Conservation (phyloP, 2,797 vertebrate species). For the Pseudochirops corinnae region DNA sequence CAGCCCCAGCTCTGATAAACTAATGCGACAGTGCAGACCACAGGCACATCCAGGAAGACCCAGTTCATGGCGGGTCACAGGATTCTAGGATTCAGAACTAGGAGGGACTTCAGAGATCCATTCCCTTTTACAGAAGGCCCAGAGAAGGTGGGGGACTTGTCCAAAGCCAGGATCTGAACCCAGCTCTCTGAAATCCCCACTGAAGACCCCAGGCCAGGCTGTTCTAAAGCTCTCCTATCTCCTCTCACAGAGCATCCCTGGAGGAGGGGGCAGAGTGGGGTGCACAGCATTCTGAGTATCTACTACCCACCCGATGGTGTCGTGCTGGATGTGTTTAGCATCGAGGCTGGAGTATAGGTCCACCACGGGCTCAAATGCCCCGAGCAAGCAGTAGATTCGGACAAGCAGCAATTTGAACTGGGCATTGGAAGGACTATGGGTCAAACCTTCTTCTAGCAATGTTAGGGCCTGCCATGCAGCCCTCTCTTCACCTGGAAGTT, state of each 20-base stretch:
- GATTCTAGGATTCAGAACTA: neutral
- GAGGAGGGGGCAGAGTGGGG: neutral
- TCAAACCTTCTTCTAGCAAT: slow-evolving; percentile 93
- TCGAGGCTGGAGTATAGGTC: slow-evolving; percentile 98
- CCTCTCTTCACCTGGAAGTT: slow-evolving; percentile 89
- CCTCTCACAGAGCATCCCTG: neutral
- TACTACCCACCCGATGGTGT: slow-evolving; percentile 96
- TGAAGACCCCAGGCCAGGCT: neutral
- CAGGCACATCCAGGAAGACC: neutral
- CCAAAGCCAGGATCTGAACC: neutral
- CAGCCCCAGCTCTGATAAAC: neutral
- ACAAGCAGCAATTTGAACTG: slow-evolving; percentile 98
- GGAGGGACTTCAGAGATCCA: too few species aligned
- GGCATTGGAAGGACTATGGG: slow-evolving; percentile 94
- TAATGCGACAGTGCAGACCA: neutral
- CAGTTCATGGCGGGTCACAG: too few species aligned
- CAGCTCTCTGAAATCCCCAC: neutral
- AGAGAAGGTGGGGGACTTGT: neutral
- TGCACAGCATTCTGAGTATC: slow-evolving; percentile 82
- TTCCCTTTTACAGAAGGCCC: neutral
- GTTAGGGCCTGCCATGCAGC: slow-evolving; percentile 93
- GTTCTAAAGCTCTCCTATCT: neutral
- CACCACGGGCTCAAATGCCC: slow-evolving; percentile 96
- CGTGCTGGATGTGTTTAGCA: slow-evolving; percentile 98
- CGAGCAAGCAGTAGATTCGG: slow-evolving; percentile 95